phyloP scores from a whole-genome alignment of 2,797 vertebrate genomes.

The Sebastes paucispinis region DNA sequence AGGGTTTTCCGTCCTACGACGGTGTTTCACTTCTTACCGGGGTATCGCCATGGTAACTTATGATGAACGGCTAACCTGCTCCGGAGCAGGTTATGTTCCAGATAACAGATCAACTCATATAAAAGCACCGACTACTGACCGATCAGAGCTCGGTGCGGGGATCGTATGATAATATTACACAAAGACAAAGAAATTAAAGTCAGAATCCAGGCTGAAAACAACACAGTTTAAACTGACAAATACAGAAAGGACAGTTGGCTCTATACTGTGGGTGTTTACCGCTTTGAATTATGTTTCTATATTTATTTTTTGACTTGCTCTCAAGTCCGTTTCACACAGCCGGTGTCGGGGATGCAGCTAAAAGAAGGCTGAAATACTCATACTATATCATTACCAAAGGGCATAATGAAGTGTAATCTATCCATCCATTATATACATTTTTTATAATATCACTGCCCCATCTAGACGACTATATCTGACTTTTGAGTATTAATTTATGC shows the following conservation, averaged over 20 bases:
- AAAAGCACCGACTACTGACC: neutral
- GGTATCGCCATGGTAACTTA: neutral
- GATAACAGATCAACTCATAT: neutral
- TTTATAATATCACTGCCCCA: no score
- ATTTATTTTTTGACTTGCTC: neutral
- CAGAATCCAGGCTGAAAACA: no score
- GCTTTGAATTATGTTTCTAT: no score
- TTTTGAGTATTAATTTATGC: neutral
- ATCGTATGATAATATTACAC: neutral
- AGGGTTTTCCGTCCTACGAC: no score
- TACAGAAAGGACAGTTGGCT: no score
- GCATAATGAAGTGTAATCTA: no score
- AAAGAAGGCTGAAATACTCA: neutral
- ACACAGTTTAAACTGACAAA: no score
- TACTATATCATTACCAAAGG: no score
- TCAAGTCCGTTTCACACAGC: neutral
- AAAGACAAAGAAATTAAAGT: neutral
- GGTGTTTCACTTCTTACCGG: no score
- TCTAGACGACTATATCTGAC: neutral
- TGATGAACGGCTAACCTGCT: neutral
- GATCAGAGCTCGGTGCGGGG: neutral
- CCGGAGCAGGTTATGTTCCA: neutral
- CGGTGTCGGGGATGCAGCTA: neutral
- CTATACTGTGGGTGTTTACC: no score
- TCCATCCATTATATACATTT: no score